Evolutionary conservation across 2,888 invertebrate genomes (phyloP).

Genomic region (Drosophila merina): DNA sequence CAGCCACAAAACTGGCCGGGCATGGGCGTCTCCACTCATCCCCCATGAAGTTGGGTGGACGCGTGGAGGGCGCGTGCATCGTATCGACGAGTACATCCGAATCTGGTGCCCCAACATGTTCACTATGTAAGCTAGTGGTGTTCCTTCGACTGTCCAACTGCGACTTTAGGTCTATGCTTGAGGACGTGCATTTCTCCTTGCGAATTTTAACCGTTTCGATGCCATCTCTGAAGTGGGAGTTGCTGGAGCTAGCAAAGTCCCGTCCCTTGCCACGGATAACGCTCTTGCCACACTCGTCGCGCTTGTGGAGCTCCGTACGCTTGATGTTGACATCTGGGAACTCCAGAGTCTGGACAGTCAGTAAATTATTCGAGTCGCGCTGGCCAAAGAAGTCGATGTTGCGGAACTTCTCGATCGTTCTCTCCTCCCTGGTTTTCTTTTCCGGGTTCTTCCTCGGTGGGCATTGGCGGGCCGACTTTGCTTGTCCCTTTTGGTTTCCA

Average conservation of each 20-base stretch:
- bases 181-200: constrained; percentile 34
- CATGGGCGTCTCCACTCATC: constrained; percentile 72
- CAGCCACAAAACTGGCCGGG: constrained; percentile 70
- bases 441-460: constrained; percentile 38
- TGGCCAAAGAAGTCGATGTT: constrained; percentile 60
- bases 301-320: constrained; percentile 54
- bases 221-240: constrained; percentile 62
- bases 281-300: constrained; percentile 55
- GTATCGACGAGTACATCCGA: constrained; percentile 70
- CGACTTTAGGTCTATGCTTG: constrained; percentile 14
- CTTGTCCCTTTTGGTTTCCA: not conserved
- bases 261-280: constrained; percentile 48
- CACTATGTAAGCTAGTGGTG: not conserved
- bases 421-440: constrained; percentile 34
- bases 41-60: constrained; percentile 52
- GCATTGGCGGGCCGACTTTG: constrained; percentile 34
- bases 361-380: constrained; percentile 44
- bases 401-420: constrained; percentile 54
- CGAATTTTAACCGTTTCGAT: constrained; percentile 61
- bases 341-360: constrained; percentile 69
- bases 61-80: constrained; percentile 56
- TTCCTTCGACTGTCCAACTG: not conserved
- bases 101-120: constrained; percentile 4
- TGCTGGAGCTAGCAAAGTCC: constrained; percentile 70
- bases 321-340: constrained; percentile 58